Percentiles rank a stretch among this genome's conserved stretches.
Evolutionary conservation across 2,797 vertebrate genomes (phyloP).

Genomic region (Neosilurus hyrtlii): DNA sequence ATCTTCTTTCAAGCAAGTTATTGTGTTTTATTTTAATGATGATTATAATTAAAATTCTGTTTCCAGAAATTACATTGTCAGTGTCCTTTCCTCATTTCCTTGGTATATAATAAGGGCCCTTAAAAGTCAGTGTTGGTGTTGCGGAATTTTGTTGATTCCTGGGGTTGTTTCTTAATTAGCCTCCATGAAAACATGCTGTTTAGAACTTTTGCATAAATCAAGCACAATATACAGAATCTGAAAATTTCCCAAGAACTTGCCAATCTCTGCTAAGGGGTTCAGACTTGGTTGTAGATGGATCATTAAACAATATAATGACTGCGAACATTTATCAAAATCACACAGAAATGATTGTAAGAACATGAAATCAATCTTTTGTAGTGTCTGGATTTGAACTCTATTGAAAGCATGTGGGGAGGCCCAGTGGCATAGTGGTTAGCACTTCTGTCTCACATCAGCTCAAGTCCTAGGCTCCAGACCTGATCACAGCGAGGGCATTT

Average conservation of each 20-base stretch:
- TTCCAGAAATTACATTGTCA: neutral
- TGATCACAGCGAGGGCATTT: too few species aligned
- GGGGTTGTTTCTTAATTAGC: neutral
- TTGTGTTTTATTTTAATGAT: neutral
- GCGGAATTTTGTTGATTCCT: neutral
- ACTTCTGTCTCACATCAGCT: too few species aligned
- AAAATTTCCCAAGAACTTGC: neutral
- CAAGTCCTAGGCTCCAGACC: too few species aligned
- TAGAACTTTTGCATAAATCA: neutral
- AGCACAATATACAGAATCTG: neutral
- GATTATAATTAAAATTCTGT: neutral
- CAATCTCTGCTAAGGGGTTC: neutral
- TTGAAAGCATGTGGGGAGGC: neutral
- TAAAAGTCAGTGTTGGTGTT: neutral
- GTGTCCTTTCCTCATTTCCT: neutral
- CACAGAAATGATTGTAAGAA: neutral
- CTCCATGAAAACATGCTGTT: neutral
- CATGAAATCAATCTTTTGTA: neutral
- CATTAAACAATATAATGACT: neutral
- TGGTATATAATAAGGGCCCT: neutral
- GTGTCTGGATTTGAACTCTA: neutral
- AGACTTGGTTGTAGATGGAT: neutral
- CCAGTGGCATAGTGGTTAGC: too few species aligned
- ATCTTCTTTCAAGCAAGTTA: neutral
- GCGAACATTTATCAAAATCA: conserved; percentile 5